Conservation (phyloP, 2,797 vertebrate genomes). For the Hapalemur alaotrensis region DNA sequence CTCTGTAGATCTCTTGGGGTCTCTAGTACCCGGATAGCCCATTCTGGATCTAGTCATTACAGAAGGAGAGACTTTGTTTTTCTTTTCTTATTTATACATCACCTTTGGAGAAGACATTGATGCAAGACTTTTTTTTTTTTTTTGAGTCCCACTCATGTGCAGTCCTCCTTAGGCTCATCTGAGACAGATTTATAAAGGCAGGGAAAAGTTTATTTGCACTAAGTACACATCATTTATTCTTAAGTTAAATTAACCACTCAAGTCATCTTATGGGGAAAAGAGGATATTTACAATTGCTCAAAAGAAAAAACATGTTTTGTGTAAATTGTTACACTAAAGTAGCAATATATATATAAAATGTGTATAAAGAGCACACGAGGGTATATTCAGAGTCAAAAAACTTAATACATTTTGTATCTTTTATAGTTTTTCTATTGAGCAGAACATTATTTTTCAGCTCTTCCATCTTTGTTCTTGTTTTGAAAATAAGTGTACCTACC, state of each 20-base stretch:
- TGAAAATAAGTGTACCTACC: neutral
- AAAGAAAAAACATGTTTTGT: neutral
- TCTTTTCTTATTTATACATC: too few relatives aligned
- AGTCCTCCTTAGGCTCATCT: neutral
- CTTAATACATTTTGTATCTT: neutral
- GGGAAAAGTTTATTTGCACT: neutral
- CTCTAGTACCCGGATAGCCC: neutral
- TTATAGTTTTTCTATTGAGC: neutral
- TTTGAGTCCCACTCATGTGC: neutral
- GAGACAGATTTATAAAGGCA: neutral
- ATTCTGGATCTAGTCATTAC: neutral
- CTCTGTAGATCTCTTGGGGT: neutral
- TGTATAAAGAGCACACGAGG: neutral
- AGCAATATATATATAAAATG: neutral
- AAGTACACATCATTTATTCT: neutral
- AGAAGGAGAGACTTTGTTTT: neutral
- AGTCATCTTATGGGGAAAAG: neutral
- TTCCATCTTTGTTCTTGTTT: neutral
- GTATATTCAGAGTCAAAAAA: neutral
- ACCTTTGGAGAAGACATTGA: neutral
- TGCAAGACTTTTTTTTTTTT: neutral
- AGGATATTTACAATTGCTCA: neutral
- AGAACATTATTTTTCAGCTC: neutral
- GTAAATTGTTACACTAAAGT: neutral
- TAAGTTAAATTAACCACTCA: neutral